These are phyloP conservation scores for Ceratotherium simum DNA, from an alignment of 2,113 vertebrate genomes.

Conservation along the genomic window DNA sequence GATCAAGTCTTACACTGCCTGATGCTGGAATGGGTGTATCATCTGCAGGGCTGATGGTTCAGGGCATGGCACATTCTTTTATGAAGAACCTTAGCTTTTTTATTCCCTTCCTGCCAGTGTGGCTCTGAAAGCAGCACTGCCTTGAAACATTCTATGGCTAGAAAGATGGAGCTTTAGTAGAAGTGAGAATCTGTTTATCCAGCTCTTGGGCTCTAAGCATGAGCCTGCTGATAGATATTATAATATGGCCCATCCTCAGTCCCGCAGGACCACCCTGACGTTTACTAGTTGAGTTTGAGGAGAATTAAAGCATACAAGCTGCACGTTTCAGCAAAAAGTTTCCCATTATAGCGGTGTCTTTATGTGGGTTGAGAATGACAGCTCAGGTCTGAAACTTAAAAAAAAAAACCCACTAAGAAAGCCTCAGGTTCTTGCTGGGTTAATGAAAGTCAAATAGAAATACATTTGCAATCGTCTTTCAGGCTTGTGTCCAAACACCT, in stretches of 20 bases:
- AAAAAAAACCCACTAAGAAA: not conserved
- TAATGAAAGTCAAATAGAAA: slow-evolving; percentile 32
- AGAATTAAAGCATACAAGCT: not conserved
- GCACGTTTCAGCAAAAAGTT: not conserved
- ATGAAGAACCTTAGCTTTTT: not conserved
- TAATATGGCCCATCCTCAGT: not conserved
- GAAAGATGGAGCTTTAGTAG: not conserved
- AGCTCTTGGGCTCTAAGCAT: not conserved
- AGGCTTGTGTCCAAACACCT: not conserved
- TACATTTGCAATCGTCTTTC: not conserved
- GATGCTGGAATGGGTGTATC: not conserved
- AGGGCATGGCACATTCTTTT: not conserved
- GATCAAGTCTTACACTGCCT: not conserved
- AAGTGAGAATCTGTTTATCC: not conserved
- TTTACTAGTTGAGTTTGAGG: not conserved
- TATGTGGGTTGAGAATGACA: slow-evolving; percentile 9
- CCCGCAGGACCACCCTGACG: not conserved
- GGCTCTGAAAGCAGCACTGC: not conserved
- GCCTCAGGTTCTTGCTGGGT: not conserved
- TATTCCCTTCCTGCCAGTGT: not conserved
- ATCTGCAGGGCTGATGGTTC: not conserved
- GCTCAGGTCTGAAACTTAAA: slow-evolving; percentile 46
- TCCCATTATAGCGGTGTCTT: not conserved
- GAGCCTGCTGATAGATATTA: not conserved
- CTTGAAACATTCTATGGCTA: not conserved